Evolutionary conservation across 2,888 invertebrate species (phyloP), one percentile per base, ranked within the genome.

Genomic region (Oasisia sp.): DNA sequence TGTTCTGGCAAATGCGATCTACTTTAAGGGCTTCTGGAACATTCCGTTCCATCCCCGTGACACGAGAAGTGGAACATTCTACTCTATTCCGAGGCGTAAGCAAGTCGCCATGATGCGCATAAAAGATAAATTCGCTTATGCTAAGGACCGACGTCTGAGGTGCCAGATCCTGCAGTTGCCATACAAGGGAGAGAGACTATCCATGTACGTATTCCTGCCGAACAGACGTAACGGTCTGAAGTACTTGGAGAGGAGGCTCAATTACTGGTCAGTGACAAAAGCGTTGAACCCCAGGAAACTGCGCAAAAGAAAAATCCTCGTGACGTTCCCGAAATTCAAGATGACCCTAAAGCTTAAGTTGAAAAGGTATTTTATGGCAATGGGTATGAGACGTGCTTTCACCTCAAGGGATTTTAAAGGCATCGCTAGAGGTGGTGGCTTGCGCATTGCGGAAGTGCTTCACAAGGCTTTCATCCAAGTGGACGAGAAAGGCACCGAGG

Each of bases 151-250:
- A 92, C 97, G 97, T 3, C 97, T 98, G 93, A 97, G 97, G 95
- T 97, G 98, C 92, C 98, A 98, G 95, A 97, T 98, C 7, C 95
- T 99, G 91, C 97, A 98, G 95, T 94, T 99, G 95, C 97, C 97
- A 0, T 99, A 98, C 95, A 96, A 92, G 0, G 94, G 94, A 90
- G 94, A 94, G 19, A 94, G 94, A 19, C 91, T 95, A 19, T 92
- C 94, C 92, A 95, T 96, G 95, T 91, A 95, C 7, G 92, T 96
- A 14, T 9, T 96, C 7, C 94, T 96, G 32, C 96, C 96, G 2
- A 93, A 95, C 91, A 91, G 94, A 14, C 92, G 32, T 32, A 93
- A 94, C 92, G 95, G 95, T 8, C 92, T 95, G 32, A 91, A 93
- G 19, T 91, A 89, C 7, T 32, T 93, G 89, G 92, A 93, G 50